Percentiles rank a stretch among this genome's conserved stretches.
These are phyloP conservation scores for Tauraco hartlaubi DNA, from an alignment of 2,797 vertebrate species.

Conservation along the genomic window DNA sequence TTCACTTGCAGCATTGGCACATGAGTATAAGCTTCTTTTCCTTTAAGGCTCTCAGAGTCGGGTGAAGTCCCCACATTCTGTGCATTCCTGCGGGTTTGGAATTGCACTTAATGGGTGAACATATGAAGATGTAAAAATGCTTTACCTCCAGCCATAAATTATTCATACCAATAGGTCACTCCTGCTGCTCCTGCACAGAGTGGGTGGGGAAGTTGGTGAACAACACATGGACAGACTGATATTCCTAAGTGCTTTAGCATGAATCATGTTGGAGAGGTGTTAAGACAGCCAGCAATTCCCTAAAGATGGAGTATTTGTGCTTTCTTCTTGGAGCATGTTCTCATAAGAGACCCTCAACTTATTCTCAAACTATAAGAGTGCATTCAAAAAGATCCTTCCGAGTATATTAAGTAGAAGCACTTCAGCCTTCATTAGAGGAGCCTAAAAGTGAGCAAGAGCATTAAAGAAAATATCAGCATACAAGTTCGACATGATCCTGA, in stretches of 20 bases:
- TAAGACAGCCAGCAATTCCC: slow-evolving; percentile 17
- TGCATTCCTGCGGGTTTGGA: slow-evolving; percentile 58
- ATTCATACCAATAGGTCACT: slow-evolving; percentile 29
- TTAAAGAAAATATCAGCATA: not conserved
- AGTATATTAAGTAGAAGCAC: slow-evolving; percentile 2
- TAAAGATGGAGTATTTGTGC: not conserved
- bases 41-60: not conserved
- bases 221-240: not conserved
- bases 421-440: not conserved
- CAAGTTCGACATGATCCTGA: not conserved
- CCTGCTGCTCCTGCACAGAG: not conserved
- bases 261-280: slow-evolving; percentile 18
- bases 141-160: slow-evolving; percentile 40
- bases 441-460: not conserved
- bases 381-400: not conserved
- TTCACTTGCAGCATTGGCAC: not conserved
- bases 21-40: not conserved
- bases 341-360: not conserved
- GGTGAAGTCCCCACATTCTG: slow-evolving; percentile 12
- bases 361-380: not conserved
- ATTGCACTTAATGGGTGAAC: slow-evolving; percentile 30
- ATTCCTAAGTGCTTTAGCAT: slow-evolving; percentile 16
- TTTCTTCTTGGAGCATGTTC: not conserved
- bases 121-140: slow-evolving; percentile 35
- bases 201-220: not conserved